A percentile compares a stretch with the other conserved stretches of the same genome.
Evolutionary conservation across 2,888 invertebrate genomes (phyloP).

Genomic region (Rugalucina vietnamica): DNA sequence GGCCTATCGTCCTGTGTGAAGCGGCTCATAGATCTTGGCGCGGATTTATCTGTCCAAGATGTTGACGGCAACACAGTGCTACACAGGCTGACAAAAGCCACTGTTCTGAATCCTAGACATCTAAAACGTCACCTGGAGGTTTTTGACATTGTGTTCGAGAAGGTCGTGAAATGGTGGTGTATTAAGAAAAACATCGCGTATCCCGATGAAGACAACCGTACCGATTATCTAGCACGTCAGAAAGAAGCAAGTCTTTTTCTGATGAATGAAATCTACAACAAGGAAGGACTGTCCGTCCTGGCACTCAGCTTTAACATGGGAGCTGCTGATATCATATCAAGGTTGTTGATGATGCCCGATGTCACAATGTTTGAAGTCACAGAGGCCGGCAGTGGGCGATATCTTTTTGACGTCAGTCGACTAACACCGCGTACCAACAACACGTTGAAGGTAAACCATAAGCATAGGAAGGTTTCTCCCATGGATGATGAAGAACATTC

Average conservation of each 20-base stretch:
- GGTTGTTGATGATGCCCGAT: slow-evolving; percentile 73
- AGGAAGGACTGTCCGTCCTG: slow-evolving; percentile 72
- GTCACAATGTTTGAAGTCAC: slow-evolving; percentile 70
- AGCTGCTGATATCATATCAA: slow-evolving; percentile 72
- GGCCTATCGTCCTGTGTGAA: slow-evolving; percentile 62
- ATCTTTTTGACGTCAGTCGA: slow-evolving; percentile 77
- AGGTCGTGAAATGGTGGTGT: slow-evolving; percentile 79
- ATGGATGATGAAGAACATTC: neutral
- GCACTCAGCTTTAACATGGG: slow-evolving; percentile 74
- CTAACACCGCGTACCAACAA: slow-evolving; percentile 73
- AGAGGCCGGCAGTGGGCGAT: slow-evolving; percentile 16
- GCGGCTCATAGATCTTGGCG: slow-evolving; percentile 64
- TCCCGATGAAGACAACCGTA: slow-evolving; percentile 71
- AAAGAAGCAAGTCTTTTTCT: slow-evolving; percentile 72
- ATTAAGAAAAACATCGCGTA: slow-evolving; percentile 65
- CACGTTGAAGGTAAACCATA: slow-evolving; percentile 45
- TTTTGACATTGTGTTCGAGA: slow-evolving; percentile 64
- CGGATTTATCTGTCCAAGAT: slow-evolving; percentile 69
- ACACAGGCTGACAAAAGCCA: slow-evolving; percentile 72
- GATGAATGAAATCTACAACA: slow-evolving; percentile 72
- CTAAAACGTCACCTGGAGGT: slow-evolving; percentile 63
- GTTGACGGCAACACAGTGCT: slow-evolving; percentile 77
- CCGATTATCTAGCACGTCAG: slow-evolving; percentile 42
- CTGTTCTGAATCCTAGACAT: slow-evolving; percentile 57
- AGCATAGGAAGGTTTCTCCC: slow-evolving; percentile 26